Percentiles rank a stretch among this genome's conserved stretches.
Conservation (phyloP, 2,888 invertebrate genomes). For the Sinelater perroti region DNA sequence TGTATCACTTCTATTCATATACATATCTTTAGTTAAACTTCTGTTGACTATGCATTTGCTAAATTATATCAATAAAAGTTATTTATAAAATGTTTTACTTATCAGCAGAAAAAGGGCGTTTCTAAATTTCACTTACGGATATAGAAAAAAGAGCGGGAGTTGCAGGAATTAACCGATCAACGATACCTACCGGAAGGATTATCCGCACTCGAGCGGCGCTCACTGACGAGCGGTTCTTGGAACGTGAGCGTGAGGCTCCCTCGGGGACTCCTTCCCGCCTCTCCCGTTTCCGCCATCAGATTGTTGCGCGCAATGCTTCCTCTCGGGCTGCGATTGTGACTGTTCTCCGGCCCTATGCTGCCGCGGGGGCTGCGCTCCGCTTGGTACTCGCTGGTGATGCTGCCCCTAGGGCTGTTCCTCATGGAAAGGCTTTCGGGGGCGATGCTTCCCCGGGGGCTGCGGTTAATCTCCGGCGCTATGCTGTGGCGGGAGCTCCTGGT, state of each 20-base stretch:
- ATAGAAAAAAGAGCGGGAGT: conserved; percentile 1
- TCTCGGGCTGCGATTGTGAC: conserved; percentile 68
- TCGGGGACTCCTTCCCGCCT: conserved; percentile 64
- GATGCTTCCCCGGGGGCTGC: conserved; percentile 63
- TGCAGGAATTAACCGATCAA: conserved; percentile 2
- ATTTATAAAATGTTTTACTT: too few species aligned
- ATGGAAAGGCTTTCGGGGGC: conserved; percentile 65
- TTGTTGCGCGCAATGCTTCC: conserved; percentile 69
- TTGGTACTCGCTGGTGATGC: conserved; percentile 58
- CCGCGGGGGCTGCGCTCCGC: conserved; percentile 64
- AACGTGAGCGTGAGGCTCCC: conserved; percentile 70
- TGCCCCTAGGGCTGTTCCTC: conserved; percentile 69
- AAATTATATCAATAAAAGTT: conserved; percentile 8
- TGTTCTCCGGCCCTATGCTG: conserved; percentile 66
- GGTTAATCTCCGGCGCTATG: conserved; percentile 64
- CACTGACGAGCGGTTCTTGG: conserved; percentile 68
- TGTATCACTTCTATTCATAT: too few species aligned
- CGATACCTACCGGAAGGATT: conserved; percentile 62
- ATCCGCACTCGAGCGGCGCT: conserved; percentile 69
- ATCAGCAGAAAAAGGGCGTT: too few species aligned
- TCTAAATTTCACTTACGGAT: too few species aligned
- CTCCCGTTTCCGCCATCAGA: conserved; percentile 59
- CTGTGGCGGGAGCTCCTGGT: conserved; percentile 69
- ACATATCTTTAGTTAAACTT: too few species aligned
- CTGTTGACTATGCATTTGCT: too few species aligned